Evolutionary conservation across 35 echinoderm and acorn worm species (phyloP).

Genomic region (Anneissia japonica): DNA sequence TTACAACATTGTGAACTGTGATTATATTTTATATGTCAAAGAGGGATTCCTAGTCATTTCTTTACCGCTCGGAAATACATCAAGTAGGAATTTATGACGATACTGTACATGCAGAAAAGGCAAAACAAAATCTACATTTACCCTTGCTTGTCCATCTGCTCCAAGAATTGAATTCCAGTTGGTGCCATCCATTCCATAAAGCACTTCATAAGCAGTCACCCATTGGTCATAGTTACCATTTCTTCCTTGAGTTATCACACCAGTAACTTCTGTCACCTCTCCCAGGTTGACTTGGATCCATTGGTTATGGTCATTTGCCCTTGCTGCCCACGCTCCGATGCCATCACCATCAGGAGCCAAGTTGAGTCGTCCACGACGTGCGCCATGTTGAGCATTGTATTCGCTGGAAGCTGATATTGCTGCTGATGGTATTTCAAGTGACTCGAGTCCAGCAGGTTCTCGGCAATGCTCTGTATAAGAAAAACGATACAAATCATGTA

Average conservation of each 20-base stretch:
- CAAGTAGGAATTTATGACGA: neutral
- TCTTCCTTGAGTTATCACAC: neutral
- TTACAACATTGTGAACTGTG: too few relatives aligned
- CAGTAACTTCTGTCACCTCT: neutral
- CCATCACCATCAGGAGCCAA: neutral
- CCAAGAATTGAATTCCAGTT: neutral
- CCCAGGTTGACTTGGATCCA: slow-evolving; percentile 22
- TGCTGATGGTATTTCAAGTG: neutral
- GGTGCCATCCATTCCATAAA: neutral
- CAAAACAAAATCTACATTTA: too few relatives aligned
- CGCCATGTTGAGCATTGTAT: slow-evolving; percentile 8
- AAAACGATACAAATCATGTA: too few relatives aligned
- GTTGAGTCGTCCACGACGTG: slow-evolving; percentile 12
- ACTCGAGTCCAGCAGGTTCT: slow-evolving; percentile 14
- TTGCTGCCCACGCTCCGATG: slow-evolving; percentile 15
- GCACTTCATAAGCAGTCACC: neutral
- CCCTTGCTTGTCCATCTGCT: neutral
- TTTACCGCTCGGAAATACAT: too few relatives aligned
- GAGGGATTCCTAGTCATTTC: too few relatives aligned
- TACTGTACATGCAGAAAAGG: too few relatives aligned
- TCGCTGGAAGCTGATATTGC: slow-evolving; percentile 10
- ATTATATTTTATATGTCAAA: too few relatives aligned
- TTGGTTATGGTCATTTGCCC: slow-evolving; percentile 11
- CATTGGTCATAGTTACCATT: neutral
- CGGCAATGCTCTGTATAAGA: neutral